phyloP scores from a whole-genome alignment of 2,888 invertebrate genomes.

The Trachelus tabidus region DNA sequence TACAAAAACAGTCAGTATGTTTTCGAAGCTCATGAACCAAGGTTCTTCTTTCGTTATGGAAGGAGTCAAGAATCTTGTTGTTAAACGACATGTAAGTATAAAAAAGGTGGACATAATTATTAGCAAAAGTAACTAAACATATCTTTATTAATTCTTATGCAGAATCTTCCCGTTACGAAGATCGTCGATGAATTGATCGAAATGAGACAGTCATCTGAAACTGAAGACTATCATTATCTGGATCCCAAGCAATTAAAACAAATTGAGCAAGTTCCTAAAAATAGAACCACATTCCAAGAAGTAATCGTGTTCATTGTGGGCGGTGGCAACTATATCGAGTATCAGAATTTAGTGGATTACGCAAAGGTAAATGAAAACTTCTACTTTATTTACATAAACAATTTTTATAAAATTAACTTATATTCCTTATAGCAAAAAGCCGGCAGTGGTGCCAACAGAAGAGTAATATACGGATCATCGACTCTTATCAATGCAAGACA shows the following conservation, averaged over 20 bases:
- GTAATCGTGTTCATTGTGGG: conserved; percentile 92
- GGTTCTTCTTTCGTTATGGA: conserved; percentile 99
- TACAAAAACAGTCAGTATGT: conserved; percentile 97
- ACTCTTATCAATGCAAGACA: conserved; percentile 94
- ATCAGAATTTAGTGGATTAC: conserved; percentile 97
- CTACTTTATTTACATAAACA: background rate
- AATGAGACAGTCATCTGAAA: conserved; percentile 79
- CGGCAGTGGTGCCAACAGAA: conserved; percentile 76
- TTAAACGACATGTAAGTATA: conserved; percentile 91
- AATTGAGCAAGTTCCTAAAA: conserved; percentile 73
- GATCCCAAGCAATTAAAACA: conserved; percentile 94
- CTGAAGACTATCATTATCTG: conserved; percentile 91
- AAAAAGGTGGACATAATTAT: background rate
- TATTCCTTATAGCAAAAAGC: conserved; percentile 76
- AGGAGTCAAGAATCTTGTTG: conserved; percentile 98
- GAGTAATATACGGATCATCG: conserved; percentile 95
- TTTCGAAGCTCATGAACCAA: conserved; percentile 96
- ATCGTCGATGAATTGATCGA: conserved; percentile 92
- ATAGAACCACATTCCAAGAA: conserved; percentile 80
- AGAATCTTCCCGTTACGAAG: conserved; percentile 95
- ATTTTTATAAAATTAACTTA: conserved; percentile 10
- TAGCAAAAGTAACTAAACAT: background rate
- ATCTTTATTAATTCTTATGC: conserved; percentile 35
- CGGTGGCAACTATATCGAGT: conserved; percentile 98
- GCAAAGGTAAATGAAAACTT: conserved; percentile 74